Conservation (phyloP, 2,888 invertebrate species). For the Empis stercorea region DNA sequence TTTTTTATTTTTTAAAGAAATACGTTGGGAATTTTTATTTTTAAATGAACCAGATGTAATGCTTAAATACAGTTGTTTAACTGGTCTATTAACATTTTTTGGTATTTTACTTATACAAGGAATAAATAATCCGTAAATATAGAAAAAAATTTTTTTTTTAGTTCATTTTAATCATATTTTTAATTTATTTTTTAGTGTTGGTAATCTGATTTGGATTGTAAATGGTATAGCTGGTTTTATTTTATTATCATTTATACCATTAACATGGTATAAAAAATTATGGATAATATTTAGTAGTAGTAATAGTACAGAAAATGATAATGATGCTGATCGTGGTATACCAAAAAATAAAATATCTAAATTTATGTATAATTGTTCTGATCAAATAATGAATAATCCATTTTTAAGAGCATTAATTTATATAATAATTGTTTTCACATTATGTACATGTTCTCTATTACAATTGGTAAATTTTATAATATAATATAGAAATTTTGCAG, state of each 20-base stretch:
- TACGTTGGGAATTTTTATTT: conserved; percentile 56
- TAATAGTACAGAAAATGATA: conserved; percentile 14
- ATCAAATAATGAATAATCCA: conserved; percentile 48
- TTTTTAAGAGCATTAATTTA: conserved; percentile 51
- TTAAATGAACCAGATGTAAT: conserved; percentile 65
- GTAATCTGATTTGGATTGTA: conserved; percentile 37
- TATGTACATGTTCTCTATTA: conserved; percentile 50
- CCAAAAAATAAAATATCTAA: conserved; percentile 43
- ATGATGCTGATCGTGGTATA: conserved; percentile 11
- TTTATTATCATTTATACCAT: conserved; percentile 48
- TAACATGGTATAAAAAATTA: conserved; percentile 64
- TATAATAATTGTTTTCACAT: conserved; percentile 48
- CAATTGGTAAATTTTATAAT: conserved; percentile 46
- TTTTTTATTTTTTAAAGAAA: conserved; percentile 50
- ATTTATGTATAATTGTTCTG: conserved; percentile 47
- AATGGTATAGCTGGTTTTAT: conserved; percentile 36
- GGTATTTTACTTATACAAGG: conserved; percentile 49
- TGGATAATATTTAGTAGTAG: conserved; percentile 41
- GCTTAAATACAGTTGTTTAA: conserved; percentile 66
- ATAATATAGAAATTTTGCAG: neutral
- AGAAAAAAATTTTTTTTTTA: conserved; percentile 1
- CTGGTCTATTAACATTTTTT: conserved; percentile 45
- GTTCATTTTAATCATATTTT: neutral
- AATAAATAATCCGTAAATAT: conserved; percentile 37
- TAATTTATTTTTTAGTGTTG: neutral